Evolutionary conservation across 2,113 vertebrate species (phyloP).

Genomic region (human (Homo sapiens)): GRCh38 chr2:70063001-70063500

Average conservation of each 20-base stretch:
- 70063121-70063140: not conserved
- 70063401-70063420: slow-evolving; percentile 24
- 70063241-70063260: not conserved
- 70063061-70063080: not conserved
- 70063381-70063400: not conserved
- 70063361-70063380: not conserved
- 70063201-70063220: not conserved
- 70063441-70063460: not conserved
- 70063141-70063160: not conserved
- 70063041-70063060: not conserved
- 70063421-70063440: not conserved
- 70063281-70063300: not conserved
- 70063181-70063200: not conserved
- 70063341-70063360: not conserved
- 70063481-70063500: not conserved
- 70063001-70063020: not conserved
- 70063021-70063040: not conserved
- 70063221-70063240: not conserved
- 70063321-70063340: not conserved
- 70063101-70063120: not conserved
- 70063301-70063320: not conserved
- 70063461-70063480: not conserved
- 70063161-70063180: not conserved
- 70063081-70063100: not conserved
- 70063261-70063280: not conserved